These are phyloP conservation scores for Coracopsis vasa DNA, from an alignment of 2,113 vertebrate genomes.

Conservation along the genomic window DNA sequence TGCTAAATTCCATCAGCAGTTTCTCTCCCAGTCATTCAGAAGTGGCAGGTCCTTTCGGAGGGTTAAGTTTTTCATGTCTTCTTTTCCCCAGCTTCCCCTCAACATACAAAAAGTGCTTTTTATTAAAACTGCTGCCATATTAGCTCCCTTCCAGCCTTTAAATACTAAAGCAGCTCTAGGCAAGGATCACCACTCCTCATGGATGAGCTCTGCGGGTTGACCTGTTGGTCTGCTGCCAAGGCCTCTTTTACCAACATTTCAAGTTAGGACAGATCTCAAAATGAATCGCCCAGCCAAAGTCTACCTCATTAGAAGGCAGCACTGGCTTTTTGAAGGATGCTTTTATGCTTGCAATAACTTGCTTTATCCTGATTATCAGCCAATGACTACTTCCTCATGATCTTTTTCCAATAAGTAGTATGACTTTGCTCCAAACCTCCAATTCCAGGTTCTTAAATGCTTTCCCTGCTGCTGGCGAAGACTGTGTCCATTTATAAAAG, in stretches of 20 bases:
- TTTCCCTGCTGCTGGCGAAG: neutral
- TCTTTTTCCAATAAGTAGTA: neutral
- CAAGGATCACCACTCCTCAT: neutral
- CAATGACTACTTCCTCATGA: neutral
- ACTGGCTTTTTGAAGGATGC: conserved; percentile 14
- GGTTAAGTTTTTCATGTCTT: neutral
- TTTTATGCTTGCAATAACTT: neutral
- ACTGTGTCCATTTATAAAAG: neutral
- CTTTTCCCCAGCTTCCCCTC: neutral
- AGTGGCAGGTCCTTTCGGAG: neutral
- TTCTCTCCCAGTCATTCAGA: neutral
- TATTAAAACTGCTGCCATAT: neutral
- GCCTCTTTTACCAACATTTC: neutral
- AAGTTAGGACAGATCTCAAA: neutral
- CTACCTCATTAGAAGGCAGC: neutral
- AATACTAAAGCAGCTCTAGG: neutral
- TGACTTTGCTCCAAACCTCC: conserved; percentile 29
- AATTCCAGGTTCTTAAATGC: neutral
- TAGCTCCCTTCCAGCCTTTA: neutral
- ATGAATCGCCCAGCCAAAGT: neutral
- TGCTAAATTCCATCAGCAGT: neutral
- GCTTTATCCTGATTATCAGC: neutral
- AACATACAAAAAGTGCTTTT: neutral
- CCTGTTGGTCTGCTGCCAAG: neutral
- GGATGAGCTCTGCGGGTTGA: neutral